Evolutionary conservation across 2,888 invertebrate species (phyloP).

Genomic region (Dichetophora obliterata): DNA sequence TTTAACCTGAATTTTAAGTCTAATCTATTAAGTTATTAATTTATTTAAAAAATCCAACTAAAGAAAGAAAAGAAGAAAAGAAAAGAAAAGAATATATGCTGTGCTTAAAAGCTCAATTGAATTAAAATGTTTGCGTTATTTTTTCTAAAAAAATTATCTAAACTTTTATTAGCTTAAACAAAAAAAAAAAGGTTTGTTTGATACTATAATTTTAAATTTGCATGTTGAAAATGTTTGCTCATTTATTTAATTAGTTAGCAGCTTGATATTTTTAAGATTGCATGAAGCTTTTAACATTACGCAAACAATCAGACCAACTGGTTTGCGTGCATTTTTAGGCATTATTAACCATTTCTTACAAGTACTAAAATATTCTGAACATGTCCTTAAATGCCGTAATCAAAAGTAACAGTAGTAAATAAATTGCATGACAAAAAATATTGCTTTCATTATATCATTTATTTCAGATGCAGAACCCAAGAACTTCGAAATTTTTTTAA

Average conservation of each 20-base stretch:
- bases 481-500: no score
- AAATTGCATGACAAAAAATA: no score
- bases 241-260: neutral
- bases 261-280: neutral
- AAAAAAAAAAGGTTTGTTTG: neutral
- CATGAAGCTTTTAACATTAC: no score
- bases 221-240: neutral
- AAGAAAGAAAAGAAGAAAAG: constrained; percentile 53
- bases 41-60: constrained; percentile 39
- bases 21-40: constrained; percentile 52
- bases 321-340: no score
- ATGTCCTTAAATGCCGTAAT: no score
- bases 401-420: no score
- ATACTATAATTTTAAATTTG: neutral
- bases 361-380: no score
- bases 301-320: no score
- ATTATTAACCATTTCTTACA: no score
- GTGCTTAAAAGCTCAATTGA: constrained; percentile 50
- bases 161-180: neutral
- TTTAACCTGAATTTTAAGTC: constrained; percentile 56
- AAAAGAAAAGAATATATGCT: constrained; percentile 55
- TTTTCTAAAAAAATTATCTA: constrained; percentile 46
- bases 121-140: constrained; percentile 48
- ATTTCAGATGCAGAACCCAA: no score
- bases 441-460: no score